Evolutionary conservation across 2,113 vertebrate species (phyloP).

Genomic region (Eurypyga helias): DNA sequence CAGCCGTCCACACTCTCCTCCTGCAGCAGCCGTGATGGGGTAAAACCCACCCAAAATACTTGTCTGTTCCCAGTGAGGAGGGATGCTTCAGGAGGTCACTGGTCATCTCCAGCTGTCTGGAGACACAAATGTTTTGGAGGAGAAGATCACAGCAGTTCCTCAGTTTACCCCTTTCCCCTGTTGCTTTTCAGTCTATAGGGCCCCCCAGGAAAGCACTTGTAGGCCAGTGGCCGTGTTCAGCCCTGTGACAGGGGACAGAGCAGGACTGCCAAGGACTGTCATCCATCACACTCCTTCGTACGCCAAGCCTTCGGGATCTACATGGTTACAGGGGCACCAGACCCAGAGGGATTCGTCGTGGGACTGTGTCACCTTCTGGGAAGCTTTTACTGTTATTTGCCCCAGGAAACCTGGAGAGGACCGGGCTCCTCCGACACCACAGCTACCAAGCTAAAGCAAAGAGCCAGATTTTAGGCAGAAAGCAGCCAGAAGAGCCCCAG

Average conservation of each 20-base stretch:
- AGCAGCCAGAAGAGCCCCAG: constrained; percentile 7
- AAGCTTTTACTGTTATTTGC: neutral
- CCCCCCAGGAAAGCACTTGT: neutral
- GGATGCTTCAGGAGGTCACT: neutral
- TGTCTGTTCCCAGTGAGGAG: neutral
- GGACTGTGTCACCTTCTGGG: neutral
- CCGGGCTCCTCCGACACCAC: neutral
- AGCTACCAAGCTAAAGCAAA: neutral
- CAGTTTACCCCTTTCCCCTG: neutral
- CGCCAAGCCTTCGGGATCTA: neutral
- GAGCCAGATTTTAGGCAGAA: constrained; percentile 2
- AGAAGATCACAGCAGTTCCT: neutral
- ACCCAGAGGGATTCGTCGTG: neutral
- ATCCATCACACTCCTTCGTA: neutral
- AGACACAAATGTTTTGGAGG: neutral
- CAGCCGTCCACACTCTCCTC: neutral
- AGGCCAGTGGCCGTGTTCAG: neutral
- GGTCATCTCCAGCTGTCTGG: neutral
- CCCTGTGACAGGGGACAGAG: neutral
- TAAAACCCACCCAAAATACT: neutral
- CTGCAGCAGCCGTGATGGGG: rapidly evolving
- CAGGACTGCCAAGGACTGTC: neutral
- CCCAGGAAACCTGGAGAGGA: neutral
- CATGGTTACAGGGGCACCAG: neutral
- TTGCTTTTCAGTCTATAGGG: neutral